Conservation (phyloP, 2,797 vertebrate genomes). For the Pantherophis alleghaniensis region DNA sequence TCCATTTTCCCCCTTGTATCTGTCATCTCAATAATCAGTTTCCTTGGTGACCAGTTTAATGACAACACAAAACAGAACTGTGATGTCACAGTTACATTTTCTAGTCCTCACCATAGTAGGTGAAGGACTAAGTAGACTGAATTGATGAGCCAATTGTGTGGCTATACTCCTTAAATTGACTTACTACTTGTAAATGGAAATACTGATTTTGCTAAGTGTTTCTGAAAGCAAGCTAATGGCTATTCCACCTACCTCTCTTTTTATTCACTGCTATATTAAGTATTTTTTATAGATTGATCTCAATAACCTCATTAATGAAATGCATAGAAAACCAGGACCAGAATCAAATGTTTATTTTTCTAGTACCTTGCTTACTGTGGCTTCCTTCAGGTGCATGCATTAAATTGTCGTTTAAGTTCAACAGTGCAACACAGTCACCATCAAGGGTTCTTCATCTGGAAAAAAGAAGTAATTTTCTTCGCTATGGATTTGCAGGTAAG, state of each 20-base stretch:
- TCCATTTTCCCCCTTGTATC: not conserved
- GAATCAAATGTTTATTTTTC: not conserved
- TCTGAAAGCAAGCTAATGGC: not conserved
- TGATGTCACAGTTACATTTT: not conserved
- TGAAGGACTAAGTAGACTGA: not conserved
- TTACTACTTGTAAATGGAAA: not conserved
- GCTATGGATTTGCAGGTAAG: conserved; percentile 43
- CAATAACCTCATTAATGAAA: not conserved
- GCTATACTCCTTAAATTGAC: not conserved
- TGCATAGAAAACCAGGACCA: not conserved
- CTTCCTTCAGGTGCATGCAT: not conserved
- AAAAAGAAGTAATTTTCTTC: conserved; percentile 30
- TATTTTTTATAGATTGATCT: not conserved
- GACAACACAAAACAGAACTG: rapidly evolving
- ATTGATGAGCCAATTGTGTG: not conserved
- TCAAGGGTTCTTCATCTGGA: rapidly evolving
- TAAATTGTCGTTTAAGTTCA: rapidly evolving
- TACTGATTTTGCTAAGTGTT: rapidly evolving
- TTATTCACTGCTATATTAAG: not conserved
- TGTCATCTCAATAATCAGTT: not conserved
- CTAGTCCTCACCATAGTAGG: not conserved
- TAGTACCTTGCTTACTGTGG: not conserved
- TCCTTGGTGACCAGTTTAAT: not conserved
- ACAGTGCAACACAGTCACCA: rapidly evolving
- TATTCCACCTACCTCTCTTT: not conserved